These are phyloP conservation scores for Carollia perspicillata DNA, from an alignment of 2,113 vertebrate species.

Conservation along the genomic window DNA sequence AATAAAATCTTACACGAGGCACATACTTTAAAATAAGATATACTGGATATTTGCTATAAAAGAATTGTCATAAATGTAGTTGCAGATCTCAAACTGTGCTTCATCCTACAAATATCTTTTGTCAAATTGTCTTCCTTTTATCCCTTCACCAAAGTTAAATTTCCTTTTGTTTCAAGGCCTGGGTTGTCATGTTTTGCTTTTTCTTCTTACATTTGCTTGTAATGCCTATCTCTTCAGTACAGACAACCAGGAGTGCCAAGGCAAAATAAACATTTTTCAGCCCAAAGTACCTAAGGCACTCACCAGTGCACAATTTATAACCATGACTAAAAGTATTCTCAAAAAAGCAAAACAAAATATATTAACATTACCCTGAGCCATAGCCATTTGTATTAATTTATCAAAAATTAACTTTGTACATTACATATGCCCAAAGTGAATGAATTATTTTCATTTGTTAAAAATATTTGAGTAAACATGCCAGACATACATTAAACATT, in stretches of 20 bases:
- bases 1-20: not conserved
- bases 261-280: not conserved
- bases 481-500: not conserved
- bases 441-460: constrained; percentile 1
- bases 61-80: not conserved
- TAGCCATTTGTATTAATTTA: not conserved
- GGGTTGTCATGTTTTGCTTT: not conserved
- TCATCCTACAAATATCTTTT: not conserved
- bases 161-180: not conserved
- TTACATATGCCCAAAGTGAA: not conserved
- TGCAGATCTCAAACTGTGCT: not conserved
- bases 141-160: not conserved
- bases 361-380: not conserved
- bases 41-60: not conserved
- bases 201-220: not conserved
- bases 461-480: constrained; percentile 16
- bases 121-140: not conserved
- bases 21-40: not conserved
- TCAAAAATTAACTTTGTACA: not conserved
- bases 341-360: not conserved
- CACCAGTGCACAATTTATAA: not conserved
- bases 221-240: not conserved
- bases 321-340: not conserved
- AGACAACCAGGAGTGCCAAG: not conserved
- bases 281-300: not conserved